Evolutionary conservation across 2,113 vertebrate species (phyloP).

Genomic region (Steatornis caripensis): DNA sequence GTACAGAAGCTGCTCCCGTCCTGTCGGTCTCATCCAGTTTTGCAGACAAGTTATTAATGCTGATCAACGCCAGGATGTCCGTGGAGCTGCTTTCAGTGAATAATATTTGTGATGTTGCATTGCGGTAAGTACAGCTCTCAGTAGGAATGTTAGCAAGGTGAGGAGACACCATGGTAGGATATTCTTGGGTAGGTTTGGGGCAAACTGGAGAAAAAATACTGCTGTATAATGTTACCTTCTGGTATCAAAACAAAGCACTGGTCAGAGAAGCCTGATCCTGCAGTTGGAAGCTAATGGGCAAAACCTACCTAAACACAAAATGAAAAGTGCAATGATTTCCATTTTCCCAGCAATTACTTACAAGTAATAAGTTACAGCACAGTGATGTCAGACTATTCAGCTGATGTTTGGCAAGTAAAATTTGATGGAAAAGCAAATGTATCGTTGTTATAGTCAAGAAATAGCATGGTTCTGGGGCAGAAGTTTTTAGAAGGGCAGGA

Average conservation of each 20-base stretch:
- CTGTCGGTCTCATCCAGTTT: background rate
- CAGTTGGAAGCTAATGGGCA: background rate
- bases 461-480: background rate
- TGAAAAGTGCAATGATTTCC: background rate
- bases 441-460: background rate
- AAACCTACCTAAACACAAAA: background rate
- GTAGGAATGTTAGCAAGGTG: background rate
- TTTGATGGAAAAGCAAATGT: background rate
- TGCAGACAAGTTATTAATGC: background rate
- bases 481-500: background rate
- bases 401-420: background rate
- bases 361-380: background rate
- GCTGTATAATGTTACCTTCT: background rate
- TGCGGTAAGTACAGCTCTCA: background rate
- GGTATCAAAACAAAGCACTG: background rate
- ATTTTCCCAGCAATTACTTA: background rate
- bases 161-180: background rate
- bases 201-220: background rate
- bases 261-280: background rate
- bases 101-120: rapidly evolving
- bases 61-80: background rate
- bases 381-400: background rate
- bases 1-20: background rate
- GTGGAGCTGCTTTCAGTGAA: background rate
- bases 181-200: background rate